Base-by-base conservation (phyloP, 1,140 invertebrate species). In the Hycleus phaleratus region DNA sequence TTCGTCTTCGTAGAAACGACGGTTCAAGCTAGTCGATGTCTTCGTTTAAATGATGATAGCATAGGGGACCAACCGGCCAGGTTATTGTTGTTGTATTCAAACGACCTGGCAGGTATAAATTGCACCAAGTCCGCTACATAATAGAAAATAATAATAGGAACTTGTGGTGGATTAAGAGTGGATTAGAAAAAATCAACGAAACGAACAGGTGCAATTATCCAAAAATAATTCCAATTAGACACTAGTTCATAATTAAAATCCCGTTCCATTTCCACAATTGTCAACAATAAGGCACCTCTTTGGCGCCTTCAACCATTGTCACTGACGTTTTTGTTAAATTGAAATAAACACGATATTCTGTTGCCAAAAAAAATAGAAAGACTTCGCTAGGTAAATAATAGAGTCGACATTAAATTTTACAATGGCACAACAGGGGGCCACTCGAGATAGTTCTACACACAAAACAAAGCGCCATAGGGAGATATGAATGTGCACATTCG, bases 401-500 rank as follows among this genome's bases (percentile, higher is more conserved):
- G 58, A 59, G 39, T 38, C 46, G 4, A 32, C 42, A 46, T 26
- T 38, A 12, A 42, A 45, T 38, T 24, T 54, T 38, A 59, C 58
- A 59, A 59, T 59, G 46, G 51, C 58, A 12, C 58, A 5, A 26
- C 40, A 39, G 58, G 58, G 46, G 47, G 50, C 50, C 58, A 59
- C 58, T 59, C 50, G 58, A 59, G 43, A 38, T 54, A 53, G 46
- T 40, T 47, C 38, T 53, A 46, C 54, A 7, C 7, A 7, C 32
- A 54, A 50, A 49, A 52, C 56, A 52, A 59, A 49, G 38, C 49
- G 43, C 32, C 45, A 47, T 50, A 59, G 58, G 51, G 49, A 59
- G 49, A 51, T 58, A 7, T 32, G 32, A 32, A 32, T 32, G 32
- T 32, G 32, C 32, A 32, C 32, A 32, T 32, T 32, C 32, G 32